Evolutionary conservation across 2,888 invertebrate genomes (phyloP), one percentile per base, ranked within the genome.

Genomic region (Nomada ferruginata): DNA sequence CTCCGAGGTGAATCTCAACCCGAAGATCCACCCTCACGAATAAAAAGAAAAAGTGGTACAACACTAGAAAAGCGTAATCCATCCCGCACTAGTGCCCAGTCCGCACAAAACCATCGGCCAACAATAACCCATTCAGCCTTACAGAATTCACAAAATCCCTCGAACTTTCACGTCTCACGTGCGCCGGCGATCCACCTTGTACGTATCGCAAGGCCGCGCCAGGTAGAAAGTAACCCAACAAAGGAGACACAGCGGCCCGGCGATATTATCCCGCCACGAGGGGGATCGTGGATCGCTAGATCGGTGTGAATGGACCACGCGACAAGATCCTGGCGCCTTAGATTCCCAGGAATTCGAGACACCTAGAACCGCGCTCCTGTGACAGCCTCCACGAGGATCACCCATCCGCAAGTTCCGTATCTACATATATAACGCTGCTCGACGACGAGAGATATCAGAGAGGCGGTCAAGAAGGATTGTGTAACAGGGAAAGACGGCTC

Each of bases 291-390:
- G 61, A 60, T 36, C 47, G 36, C 29, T 50, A 20, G 23, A 36
- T 2, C 61, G 20, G n/a, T 63, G 61, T 71, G 63, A 61, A 72
- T 53, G 71, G 52, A 60, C 47, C 57, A 1, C 5, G 36, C 36
- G 63, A 29, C n/a, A 11, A 20, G 5, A 18, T 42, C 20, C 20
- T 1, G 55, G 42, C 18, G 42, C 42, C 15, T 7, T n/a, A n/a
- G 20, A 60, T 82, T 79, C 80, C 52, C 80, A 75, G 75, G 66
- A 82, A 82, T 76, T 29, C 70, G 80, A 82, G 80, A 80, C 78
- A 78, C 20, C 78, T 23, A 13, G 73, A 26, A 11, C 11, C 11
- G 52, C 1, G 63, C 60, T 52, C 44, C 23, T 55, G 47, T 13
- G 23, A 4, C 57, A 36, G 52, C 42, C 26, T 52, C 63, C 61